Percentiles rank a stretch among this genome's conserved stretches.
phyloP scores from a whole-genome alignment of 1,140 invertebrate genomes.

The Lepidurus arcticus region DNA sequence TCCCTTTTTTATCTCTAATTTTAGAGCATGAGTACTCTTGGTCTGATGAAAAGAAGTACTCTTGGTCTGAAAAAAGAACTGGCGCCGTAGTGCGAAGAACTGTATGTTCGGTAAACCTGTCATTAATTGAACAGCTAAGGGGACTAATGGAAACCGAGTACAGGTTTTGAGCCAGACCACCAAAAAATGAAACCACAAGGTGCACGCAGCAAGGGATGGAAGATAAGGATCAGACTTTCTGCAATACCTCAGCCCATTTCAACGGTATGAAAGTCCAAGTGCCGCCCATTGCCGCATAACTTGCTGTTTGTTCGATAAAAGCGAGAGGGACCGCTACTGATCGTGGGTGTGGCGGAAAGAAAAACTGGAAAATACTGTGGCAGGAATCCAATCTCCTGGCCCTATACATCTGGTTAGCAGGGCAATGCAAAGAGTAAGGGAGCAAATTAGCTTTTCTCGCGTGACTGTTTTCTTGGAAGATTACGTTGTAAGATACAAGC shows the following conservation, averaged over 20 bases:
- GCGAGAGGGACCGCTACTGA: not conserved
- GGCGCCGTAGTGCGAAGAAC: not conserved
- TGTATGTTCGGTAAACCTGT: not conserved
- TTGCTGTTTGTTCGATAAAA: conserved; percentile 12
- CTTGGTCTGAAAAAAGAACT: not conserved
- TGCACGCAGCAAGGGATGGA: not conserved
- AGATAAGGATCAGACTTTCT: not conserved
- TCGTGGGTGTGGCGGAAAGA: not conserved
- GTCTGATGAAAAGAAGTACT: not conserved
- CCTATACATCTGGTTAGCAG: not conserved
- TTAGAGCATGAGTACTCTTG: not conserved
- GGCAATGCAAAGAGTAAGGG: not conserved
- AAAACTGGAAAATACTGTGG: not conserved
- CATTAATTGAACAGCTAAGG: not conserved
- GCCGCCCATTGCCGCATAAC: not conserved
- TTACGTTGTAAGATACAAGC: not conserved
- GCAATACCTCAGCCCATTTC: not conserved
- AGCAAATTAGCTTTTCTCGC: not conserved
- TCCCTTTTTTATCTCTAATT: not conserved
- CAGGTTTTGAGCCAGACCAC: not conserved
- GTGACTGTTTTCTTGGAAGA: not conserved
- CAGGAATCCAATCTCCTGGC: not conserved
- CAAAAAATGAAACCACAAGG: not conserved
- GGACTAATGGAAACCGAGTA: conserved; percentile 18
- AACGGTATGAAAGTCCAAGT: not conserved